Conservation (phyloP, 2,797 vertebrate genomes). For the Pseudochirops cupreus region DNA sequence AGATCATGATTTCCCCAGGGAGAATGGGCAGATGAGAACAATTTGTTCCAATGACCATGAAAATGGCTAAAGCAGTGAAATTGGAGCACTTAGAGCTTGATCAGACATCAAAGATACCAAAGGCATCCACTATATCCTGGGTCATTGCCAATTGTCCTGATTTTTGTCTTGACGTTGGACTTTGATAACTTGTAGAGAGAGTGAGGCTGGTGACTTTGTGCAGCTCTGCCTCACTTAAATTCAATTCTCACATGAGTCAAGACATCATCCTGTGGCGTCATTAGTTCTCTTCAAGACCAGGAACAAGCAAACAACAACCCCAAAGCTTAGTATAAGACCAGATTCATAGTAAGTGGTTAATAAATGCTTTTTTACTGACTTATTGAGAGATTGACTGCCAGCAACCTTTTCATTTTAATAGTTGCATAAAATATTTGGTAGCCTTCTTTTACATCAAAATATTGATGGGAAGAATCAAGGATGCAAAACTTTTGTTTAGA, state of each 20-base stretch:
- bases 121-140: too few species aligned
- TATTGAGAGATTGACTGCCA: background rate
- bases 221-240: background rate
- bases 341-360: background rate
- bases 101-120: too few species aligned
- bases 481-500: background rate
- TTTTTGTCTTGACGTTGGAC: background rate
- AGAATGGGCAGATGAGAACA: background rate
- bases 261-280: background rate
- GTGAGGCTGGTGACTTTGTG: background rate
- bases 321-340: background rate
- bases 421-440: background rate
- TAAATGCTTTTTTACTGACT: background rate
- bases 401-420: background rate
- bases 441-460: background rate
- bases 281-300: background rate
- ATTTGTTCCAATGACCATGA: background rate
- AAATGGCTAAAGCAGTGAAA: rapidly evolving
- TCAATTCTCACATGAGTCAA: background rate
- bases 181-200: background rate
- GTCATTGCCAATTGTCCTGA: too few species aligned
- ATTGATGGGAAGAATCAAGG: background rate
- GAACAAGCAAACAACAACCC: background rate
- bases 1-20: too few species aligned
- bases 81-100: too few species aligned